Base-by-base conservation (phyloP, 2,113 vertebrate genomes). In the Neodontobutis hainanensis region DNA sequence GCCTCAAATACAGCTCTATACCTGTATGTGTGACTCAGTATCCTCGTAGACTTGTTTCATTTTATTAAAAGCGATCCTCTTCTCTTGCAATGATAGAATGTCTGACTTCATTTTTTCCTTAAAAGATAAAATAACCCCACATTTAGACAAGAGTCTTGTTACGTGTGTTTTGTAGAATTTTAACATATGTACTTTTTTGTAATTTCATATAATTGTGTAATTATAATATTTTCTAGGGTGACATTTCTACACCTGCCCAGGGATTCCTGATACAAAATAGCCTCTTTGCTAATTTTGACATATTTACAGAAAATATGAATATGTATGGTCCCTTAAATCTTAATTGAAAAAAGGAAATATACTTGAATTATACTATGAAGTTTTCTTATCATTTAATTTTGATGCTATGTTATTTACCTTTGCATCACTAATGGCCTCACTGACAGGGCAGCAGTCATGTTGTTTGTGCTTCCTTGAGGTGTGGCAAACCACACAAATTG, bases 401-500 rank as follows among this genome's bases (percentile, higher is more conserved):
- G 19, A 27, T 27, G 19, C 19, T 27, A 27, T 27, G 1, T 8
- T 11, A 19, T 55, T 2, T 66, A 92, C 92, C 90, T 91, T 92
- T 6, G 75, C 66, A 0, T 91, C 87, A 0, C 46, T 42, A 0
- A 84, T 40, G 0, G 90, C 91, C 74, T 92, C 92, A 0, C 68
- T 75, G 3, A 90, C 32, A 0, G 90, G 92, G 46, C 87, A 87
- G 9, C 89, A 90, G 0, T 88, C 80, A 1, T 93, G 91, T 36
- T 73, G 69, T 53, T 88, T 91, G 86, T 93, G 92, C 32, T 65
- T 88, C 71, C 77, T 90, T 0, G 92, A 92, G 4, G 88, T 88
- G 70, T 89, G 84, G 60, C 92, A 93, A 0, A 92, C 87, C 53
- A 92, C 77, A 6, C 92, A 93, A 69, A 92, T 91, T 2, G 90